Conservation (phyloP, 2,797 vertebrate genomes). For the Tapera naevia region DNA sequence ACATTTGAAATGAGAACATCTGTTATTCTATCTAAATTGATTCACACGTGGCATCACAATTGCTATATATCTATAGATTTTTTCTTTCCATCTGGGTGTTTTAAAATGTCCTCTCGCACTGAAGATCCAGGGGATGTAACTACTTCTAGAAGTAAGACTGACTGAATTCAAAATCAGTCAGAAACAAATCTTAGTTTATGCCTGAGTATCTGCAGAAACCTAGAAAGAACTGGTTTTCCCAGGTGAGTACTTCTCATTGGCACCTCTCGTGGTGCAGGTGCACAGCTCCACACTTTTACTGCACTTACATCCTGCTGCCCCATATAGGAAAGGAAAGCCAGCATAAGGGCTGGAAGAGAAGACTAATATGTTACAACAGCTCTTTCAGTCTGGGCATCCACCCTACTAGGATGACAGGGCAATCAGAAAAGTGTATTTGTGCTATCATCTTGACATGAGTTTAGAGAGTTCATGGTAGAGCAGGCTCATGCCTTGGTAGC, state of each 20-base stretch:
- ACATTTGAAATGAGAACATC: not conserved
- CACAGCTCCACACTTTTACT: not conserved
- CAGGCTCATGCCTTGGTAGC: not conserved
- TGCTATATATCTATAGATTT: not conserved
- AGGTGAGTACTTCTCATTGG: not conserved
- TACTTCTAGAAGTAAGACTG: not conserved
- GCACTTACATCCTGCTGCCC: not conserved
- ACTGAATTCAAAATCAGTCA: not conserved
- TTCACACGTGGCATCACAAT: not conserved
- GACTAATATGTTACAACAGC: not conserved
- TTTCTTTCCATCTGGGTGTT: not conserved
- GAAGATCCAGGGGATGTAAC: not conserved
- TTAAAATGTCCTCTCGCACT: not conserved
- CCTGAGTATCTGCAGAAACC: not conserved
- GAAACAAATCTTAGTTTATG: not conserved
- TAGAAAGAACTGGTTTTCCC: not conserved
- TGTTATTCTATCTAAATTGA: not conserved
- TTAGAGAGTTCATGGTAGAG: not conserved
- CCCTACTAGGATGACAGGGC: not conserved
- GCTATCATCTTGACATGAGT: not conserved
- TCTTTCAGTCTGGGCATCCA: not conserved
- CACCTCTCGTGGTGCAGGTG: accelerated
- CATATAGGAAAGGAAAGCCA: not conserved
- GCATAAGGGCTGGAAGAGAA: not conserved
- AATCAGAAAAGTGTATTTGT: not conserved